These are phyloP conservation scores for Mustela lutreola DNA, from an alignment of 2,113 vertebrate species.

Conservation along the genomic window DNA sequence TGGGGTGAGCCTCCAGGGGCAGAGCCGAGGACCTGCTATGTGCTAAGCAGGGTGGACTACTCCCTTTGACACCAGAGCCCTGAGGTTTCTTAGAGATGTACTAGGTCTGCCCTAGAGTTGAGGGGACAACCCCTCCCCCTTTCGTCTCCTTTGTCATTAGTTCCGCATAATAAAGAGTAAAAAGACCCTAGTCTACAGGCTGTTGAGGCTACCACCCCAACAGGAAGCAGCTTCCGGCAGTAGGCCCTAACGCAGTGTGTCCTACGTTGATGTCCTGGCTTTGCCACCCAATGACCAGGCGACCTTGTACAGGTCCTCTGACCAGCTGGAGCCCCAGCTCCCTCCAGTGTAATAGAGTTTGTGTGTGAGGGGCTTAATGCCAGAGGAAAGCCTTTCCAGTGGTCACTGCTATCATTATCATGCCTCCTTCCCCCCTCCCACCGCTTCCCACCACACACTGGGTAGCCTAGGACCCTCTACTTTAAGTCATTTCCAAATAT, in stretches of 20 bases:
- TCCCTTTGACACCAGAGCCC: not conserved
- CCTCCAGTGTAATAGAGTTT: not conserved
- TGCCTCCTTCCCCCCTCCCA: accelerated
- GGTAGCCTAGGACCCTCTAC: not conserved
- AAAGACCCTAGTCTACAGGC: not conserved
- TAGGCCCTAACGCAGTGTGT: accelerated
- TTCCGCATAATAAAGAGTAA: not conserved
- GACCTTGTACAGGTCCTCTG: not conserved
- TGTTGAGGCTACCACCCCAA: not conserved
- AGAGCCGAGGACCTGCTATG: not conserved
- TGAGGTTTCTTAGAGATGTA: not conserved
- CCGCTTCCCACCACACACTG: accelerated
- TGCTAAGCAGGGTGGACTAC: not conserved
- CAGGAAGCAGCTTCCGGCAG: not conserved
- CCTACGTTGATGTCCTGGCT: not conserved
- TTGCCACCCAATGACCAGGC: not conserved
- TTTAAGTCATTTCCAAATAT: not conserved
- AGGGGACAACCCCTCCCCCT: not conserved
- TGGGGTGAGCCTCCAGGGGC: not conserved
- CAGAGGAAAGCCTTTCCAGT: not conserved
- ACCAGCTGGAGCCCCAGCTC: not conserved
- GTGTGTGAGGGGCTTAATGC: not conserved
- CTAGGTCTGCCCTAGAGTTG: not conserved
- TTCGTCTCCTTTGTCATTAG: not conserved
- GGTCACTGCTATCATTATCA: no score